These are phyloP conservation scores for Trachelipus rathkii DNA, from an alignment of 1,140 invertebrate genomes.

Conservation along the genomic window DNA sequence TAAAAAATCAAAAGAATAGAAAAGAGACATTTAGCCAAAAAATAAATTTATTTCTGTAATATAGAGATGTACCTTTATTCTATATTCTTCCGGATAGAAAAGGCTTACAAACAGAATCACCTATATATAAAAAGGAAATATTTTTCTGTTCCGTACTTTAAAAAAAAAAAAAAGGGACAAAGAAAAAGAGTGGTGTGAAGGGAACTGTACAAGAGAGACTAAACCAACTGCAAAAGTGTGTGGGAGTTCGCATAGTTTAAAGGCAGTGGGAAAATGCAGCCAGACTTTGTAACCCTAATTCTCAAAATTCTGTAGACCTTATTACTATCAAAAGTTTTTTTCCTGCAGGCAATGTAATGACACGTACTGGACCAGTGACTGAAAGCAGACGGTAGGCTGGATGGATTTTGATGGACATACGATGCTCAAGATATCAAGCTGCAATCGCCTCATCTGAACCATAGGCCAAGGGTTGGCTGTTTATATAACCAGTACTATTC, in stretches of 20 bases:
- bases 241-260: constrained; percentile 8
- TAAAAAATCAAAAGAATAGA: too few relatives aligned
- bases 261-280: constrained; percentile 10
- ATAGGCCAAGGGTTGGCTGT: neutral
- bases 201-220: neutral
- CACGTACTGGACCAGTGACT: neutral
- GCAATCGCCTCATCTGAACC: neutral
- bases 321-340: neutral
- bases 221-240: neutral
- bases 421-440: neutral
- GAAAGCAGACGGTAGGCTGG: neutral
- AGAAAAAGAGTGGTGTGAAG: constrained; percentile 3
- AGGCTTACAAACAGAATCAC: neutral
- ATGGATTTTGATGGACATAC: constrained; percentile 5
- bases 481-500: too few relatives aligned
- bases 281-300: neutral
- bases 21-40: too few relatives aligned
- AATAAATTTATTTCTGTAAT: neutral
- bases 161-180: constrained; percentile 4
- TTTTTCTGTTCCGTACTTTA: neutral
- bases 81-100: neutral
- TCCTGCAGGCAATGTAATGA: neutral
- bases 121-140: neutral
- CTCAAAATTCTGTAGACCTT: neutral
- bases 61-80: constrained; percentile 4